Evolutionary conservation across 2,888 invertebrate species (phyloP).

Genomic region (Sabellastarte sp.): DNA sequence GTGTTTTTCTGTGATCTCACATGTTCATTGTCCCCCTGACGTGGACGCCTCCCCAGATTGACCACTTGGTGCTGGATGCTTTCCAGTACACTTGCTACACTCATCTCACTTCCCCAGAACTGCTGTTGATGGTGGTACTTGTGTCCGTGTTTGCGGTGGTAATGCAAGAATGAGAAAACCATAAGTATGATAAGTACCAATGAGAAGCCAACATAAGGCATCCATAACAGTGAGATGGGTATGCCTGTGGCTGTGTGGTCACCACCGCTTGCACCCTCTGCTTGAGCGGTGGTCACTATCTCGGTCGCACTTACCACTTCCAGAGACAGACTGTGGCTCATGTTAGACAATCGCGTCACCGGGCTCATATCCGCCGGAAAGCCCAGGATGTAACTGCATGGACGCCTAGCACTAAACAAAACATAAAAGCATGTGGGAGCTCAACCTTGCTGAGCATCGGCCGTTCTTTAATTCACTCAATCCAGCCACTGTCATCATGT

Average conservation of each 20-base stretch:
- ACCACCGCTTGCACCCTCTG: background rate
- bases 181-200: slow-evolving; percentile 24
- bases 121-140: slow-evolving; percentile 27
- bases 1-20: background rate
- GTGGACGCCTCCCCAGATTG: slow-evolving; percentile 4
- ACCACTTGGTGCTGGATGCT: slow-evolving; percentile 6
- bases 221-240: slow-evolving; percentile 23
- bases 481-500: no score
- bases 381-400: no score
- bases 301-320: no score
- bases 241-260: slow-evolving; percentile 18
- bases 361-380: no score
- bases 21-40: background rate
- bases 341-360: no score
- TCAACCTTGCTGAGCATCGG: no score
- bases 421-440: no score
- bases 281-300: no score
- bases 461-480: no score
- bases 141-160: slow-evolving; percentile 30
- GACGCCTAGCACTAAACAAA: no score
- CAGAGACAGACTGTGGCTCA: no score
- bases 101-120: background rate
- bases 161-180: slow-evolving; percentile 28
- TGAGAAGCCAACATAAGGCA: slow-evolving; percentile 26
- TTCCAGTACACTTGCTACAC: background rate